A percentile compares a stretch with the other conserved stretches of the same genome.
phyloP scores from a whole-genome alignment of 2,888 invertebrate genomes.

The Harmothoe impar region DNA sequence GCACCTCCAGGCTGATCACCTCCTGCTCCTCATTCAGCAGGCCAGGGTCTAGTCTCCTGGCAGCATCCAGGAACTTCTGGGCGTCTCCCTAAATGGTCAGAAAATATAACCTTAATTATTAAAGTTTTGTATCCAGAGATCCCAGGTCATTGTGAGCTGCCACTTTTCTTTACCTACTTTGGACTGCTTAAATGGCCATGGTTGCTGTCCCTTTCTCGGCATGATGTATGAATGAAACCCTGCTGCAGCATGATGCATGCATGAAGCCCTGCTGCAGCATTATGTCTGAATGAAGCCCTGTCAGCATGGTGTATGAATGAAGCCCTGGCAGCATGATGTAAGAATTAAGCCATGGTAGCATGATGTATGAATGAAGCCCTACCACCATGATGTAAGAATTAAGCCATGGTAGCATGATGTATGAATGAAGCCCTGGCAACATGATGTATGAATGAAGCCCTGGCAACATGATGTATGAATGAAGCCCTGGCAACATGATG shows the following conservation, averaged over 20 bases:
- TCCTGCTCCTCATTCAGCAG: slow-evolving; percentile 9
- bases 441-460: background rate
- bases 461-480: background rate
- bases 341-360: background rate
- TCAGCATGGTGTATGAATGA: too few species aligned
- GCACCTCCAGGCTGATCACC: slow-evolving; percentile 32
- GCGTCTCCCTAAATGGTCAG: background rate
- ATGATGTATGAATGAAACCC: background rate
- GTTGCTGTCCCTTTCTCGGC: background rate
- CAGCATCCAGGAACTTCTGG: background rate
- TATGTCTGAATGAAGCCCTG: too few species aligned
- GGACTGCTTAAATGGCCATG: background rate
- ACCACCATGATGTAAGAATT: background rate
- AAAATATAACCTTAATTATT: too few species aligned
- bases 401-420: background rate
- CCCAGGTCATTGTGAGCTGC: background rate
- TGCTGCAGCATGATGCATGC: too few species aligned
- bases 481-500: too few species aligned
- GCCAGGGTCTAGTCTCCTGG: background rate
- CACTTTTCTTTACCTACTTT: background rate
- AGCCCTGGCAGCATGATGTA: too few species aligned
- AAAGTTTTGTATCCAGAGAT: background rate
- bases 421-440: too few species aligned
- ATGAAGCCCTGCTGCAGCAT: too few species aligned
- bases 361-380: too few species aligned